phyloP scores from a whole-genome alignment of 2,797 vertebrate genomes.

The Pseudomugil tenellus region DNA sequence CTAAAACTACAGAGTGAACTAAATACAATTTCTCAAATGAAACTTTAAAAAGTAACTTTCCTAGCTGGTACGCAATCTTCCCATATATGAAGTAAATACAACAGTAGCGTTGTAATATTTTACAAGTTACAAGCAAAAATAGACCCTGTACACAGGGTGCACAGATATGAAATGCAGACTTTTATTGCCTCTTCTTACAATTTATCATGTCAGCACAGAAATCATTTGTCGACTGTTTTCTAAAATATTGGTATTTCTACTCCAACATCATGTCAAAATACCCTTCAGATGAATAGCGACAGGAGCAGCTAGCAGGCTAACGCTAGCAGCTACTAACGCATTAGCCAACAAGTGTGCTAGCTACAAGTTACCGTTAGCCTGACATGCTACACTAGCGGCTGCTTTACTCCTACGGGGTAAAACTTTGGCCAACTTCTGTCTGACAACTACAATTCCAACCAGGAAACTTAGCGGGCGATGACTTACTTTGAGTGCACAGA shows the following conservation, averaged over 20 bases:
- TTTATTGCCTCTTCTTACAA: background rate
- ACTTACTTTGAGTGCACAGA: fast-evolving
- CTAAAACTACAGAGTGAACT: background rate
- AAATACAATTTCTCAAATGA: background rate
- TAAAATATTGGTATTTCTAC: background rate
- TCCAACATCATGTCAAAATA: constrained; percentile 8
- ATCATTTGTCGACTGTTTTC: background rate
- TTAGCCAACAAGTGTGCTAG: constrained; percentile 69
- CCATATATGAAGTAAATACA: background rate
- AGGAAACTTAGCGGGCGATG: background rate
- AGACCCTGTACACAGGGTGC: background rate
- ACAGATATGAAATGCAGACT: background rate
- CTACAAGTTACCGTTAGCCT: constrained; percentile 64
- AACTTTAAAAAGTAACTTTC: background rate
- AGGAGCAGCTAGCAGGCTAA: constrained; percentile 66
- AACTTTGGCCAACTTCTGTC: background rate
- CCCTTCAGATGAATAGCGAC: constrained; percentile 50
- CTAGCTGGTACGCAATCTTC: background rate
- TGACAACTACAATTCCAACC: background rate
- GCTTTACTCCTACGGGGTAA: background rate
- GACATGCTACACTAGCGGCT: constrained; percentile 27
- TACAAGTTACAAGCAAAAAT: background rate
- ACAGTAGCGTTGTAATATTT: background rate
- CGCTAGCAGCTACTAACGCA: constrained; percentile 47
- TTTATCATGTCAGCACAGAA: background rate